phyloP scores from a whole-genome alignment of 1,140 invertebrate genomes.

The Lepidurus couesii region DNA sequence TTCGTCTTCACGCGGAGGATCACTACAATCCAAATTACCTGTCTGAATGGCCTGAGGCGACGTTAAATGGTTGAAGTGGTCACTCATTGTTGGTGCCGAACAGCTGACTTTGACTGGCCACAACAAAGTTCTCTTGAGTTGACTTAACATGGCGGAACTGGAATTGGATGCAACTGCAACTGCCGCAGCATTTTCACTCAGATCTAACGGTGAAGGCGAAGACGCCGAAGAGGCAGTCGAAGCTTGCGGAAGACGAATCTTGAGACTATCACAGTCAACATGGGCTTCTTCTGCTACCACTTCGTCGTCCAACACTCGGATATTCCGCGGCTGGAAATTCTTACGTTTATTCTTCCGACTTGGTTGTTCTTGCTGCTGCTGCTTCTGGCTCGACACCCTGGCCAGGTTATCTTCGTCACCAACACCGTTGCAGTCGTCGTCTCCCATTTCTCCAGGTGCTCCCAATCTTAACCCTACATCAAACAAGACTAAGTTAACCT shows the following conservation, averaged over 20 bases:
- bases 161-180: neutral
- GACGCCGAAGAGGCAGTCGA: slow-evolving; percentile 2
- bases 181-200: slow-evolving; percentile 28
- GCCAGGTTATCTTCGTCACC: neutral
- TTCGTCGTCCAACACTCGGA: slow-evolving; percentile 47
- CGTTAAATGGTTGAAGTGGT: neutral
- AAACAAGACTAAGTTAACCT: neutral
- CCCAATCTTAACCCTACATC: neutral
- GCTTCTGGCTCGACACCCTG: neutral
- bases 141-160: no score
- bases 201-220: slow-evolving; percentile 25
- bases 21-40: neutral
- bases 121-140: neutral
- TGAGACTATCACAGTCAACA: slow-evolving; percentile 21
- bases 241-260: slow-evolving; percentile 13
- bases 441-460: neutral
- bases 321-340: slow-evolving; percentile 60
- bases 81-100: neutral
- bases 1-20: slow-evolving; percentile 37
- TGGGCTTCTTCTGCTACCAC: slow-evolving; percentile 40
- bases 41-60: neutral
- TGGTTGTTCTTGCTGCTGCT: slow-evolving; percentile 41
- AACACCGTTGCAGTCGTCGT: neutral
- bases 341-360: slow-evolving; percentile 58
- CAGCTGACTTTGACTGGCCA: neutral